Conservation (phyloP, 2,797 vertebrate species). For the Emydoidea blandingii region DNA sequence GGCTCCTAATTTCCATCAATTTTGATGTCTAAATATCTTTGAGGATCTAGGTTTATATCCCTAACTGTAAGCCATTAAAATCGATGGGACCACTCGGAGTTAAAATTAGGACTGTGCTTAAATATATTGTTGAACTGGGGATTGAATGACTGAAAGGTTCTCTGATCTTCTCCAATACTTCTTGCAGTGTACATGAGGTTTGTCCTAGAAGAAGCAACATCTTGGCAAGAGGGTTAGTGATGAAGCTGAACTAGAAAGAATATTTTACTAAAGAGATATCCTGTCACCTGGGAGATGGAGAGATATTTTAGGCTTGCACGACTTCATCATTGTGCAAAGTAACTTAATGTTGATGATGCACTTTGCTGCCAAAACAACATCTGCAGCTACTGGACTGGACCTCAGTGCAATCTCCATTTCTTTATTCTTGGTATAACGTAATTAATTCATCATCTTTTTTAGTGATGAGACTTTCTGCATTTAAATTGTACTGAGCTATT, state of each 20-base stretch:
- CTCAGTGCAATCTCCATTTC: not conserved
- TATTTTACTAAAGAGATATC: not conserved
- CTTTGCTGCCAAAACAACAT: not conserved
- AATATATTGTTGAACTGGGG: not conserved
- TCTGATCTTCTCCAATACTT: not conserved
- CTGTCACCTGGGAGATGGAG: not conserved
- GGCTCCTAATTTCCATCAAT: not conserved
- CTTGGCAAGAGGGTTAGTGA: not conserved
- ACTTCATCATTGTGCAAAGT: not conserved
- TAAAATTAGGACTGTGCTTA: not conserved
- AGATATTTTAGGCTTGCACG: not conserved
- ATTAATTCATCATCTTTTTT: not conserved
- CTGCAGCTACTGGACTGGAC: conserved; percentile 36
- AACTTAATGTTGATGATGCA: not conserved
- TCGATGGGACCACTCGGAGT: not conserved
- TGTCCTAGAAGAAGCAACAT: not conserved
- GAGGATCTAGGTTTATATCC: not conserved
- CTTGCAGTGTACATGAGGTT: rapidly evolving
- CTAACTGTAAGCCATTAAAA: not conserved
- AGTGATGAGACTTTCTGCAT: not conserved
- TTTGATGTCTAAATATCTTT: not conserved
- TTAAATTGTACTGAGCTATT: conserved; percentile 33
- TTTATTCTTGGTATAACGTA: conserved; percentile 29
- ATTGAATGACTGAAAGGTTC: not conserved
- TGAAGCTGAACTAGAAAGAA: not conserved